A percentile compares a stretch with the other conserved stretches of the same genome.
These are phyloP conservation scores for Epicauta chinensis DNA, from an alignment of 1,140 invertebrate genomes.

Conservation along the genomic window DNA sequence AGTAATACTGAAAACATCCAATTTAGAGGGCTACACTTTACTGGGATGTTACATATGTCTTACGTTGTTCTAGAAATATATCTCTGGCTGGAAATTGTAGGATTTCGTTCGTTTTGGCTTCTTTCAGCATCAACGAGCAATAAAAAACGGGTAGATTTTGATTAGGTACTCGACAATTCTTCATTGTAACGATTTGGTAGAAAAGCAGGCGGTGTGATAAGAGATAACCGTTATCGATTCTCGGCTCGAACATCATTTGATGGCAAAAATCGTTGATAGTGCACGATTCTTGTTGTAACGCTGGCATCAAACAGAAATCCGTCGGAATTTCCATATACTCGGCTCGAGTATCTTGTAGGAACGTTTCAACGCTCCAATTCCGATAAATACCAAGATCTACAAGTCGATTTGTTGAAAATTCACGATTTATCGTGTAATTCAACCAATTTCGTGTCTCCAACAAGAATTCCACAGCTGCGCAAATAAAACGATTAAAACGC, in stretches of 20 bases:
- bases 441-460: slow-evolving; percentile 2
- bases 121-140: slow-evolving; percentile 5
- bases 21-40: not conserved
- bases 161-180: too few relatives aligned
- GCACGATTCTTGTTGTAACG: not conserved
- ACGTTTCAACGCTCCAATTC: slow-evolving; percentile 2
- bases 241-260: slow-evolving; percentile 6
- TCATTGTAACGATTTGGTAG: too few relatives aligned
- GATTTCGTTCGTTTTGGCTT: slow-evolving; percentile 1
- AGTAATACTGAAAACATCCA: slow-evolving; percentile 8
- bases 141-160: not conserved
- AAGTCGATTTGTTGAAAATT: not conserved
- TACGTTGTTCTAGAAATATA: slow-evolving; percentile 6
- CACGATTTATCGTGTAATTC: not conserved
- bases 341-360: not conserved
- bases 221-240: slow-evolving; percentile 4
- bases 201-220: not conserved
- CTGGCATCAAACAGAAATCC: slow-evolving; percentile 3
- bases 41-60: not conserved
- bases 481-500: not conserved
- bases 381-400: slow-evolving; percentile 1
- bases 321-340: not conserved
- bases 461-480: not conserved
- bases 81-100: slow-evolving; percentile 3
- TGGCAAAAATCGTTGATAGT: not conserved